Evolutionary conservation across 2,888 invertebrate species (phyloP).

Genomic region (Hedya salicella): DNA sequence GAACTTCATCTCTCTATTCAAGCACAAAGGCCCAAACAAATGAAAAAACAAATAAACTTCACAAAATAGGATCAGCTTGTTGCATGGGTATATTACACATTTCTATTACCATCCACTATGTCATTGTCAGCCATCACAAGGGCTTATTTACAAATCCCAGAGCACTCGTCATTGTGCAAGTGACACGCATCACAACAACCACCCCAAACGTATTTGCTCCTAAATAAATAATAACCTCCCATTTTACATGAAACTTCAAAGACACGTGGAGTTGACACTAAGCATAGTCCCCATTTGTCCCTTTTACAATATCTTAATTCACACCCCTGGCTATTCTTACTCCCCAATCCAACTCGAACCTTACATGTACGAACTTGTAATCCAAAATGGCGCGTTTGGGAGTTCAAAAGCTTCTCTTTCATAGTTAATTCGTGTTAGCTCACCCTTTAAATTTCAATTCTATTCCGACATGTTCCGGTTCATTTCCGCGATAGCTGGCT

Average conservation of each 20-base stretch:
- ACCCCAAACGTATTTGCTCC: conserved; percentile 51
- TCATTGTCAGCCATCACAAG: conserved; percentile 38
- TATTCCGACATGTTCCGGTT: conserved; percentile 49
- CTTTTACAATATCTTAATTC: conserved; percentile 80
- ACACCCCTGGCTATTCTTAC: conserved; percentile 73
- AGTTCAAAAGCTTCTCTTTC: conserved; percentile 56
- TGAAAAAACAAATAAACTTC: too few relatives aligned
- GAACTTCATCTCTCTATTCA: too few relatives aligned
- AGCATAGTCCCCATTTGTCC: conserved; percentile 72
- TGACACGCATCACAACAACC: conserved; percentile 52
- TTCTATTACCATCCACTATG: conserved; percentile 28
- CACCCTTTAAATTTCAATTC: conserved; percentile 52
- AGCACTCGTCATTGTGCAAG: conserved; percentile 48
- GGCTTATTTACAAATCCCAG: conserved; percentile 37
- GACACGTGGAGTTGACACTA: conserved; percentile 80
- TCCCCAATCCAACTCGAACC: conserved; percentile 48
- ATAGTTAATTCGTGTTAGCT: conserved; percentile 65
- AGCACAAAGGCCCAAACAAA: too few relatives aligned
- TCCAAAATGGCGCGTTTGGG: conserved; percentile 47
- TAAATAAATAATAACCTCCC: conserved; percentile 63
- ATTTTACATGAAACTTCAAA: conserved; percentile 74
- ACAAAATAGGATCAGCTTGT: too few relatives aligned
- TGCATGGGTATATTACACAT: conserved; percentile 4
- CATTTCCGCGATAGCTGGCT: conserved; percentile 45
- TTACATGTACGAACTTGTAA: conserved; percentile 45